A percentile compares a stretch with the other conserved stretches of the same genome.
These are phyloP conservation scores for Acanthosepion esculentum DNA, from an alignment of 2,888 invertebrate genomes.

Conservation along the genomic window DNA sequence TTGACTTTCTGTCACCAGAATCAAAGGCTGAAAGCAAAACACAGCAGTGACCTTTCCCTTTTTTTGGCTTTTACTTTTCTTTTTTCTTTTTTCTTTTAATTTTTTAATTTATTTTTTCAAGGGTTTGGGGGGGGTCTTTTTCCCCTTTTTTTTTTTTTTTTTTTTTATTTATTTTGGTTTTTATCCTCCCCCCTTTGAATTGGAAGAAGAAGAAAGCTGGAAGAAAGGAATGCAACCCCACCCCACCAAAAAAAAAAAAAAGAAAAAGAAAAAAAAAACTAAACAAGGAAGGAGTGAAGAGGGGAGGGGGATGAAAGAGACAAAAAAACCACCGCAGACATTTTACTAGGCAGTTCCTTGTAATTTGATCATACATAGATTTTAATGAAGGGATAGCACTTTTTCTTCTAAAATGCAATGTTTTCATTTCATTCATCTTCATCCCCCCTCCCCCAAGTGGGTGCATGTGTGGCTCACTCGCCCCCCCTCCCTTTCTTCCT, in stretches of 20 bases:
- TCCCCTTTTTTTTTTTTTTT: not conserved
- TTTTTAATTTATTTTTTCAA: too few species aligned
- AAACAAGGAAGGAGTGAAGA: not conserved
- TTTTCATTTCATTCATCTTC: constrained; percentile 45
- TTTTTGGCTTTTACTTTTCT: not conserved
- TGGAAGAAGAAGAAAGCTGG: constrained; percentile 4
- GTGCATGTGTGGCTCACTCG: constrained; percentile 46
- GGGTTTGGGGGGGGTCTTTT: not conserved
- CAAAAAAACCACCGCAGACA: not conserved
- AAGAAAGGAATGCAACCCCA: not conserved
- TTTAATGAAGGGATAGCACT: not conserved
- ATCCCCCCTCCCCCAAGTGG: constrained; percentile 45
- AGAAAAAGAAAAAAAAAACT: not conserved
- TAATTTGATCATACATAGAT: not conserved
- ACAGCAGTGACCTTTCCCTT: not conserved
- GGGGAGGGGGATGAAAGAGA: not conserved
- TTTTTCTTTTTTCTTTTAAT: not conserved
- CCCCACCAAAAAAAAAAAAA: not conserved
- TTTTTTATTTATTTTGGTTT: not conserved
- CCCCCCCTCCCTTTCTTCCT: not conserved
- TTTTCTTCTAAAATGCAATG: not conserved
- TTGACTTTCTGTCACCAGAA: constrained; percentile 4
- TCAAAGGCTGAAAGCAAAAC: not conserved
- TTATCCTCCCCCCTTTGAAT: not conserved
- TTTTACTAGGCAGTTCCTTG: not conserved